These are phyloP conservation scores for Xanthia togata DNA, from an alignment of 2,888 invertebrate species.

Conservation along the genomic window DNA sequence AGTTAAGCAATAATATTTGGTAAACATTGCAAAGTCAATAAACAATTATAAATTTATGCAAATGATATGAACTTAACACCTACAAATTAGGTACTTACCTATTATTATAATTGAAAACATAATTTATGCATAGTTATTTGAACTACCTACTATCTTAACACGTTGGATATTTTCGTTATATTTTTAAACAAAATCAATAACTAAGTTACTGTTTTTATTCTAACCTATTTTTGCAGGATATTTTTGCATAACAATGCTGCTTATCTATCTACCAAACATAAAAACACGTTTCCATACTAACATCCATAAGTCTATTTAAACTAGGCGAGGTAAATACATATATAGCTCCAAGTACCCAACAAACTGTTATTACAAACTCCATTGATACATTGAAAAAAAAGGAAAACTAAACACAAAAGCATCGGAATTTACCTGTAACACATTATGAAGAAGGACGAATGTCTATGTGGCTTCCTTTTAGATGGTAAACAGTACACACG, in stretches of 20 bases:
- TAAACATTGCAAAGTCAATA: conserved; percentile 11
- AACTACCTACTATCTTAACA: not conserved
- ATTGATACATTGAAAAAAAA: conserved; percentile 13
- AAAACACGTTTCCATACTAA: not conserved
- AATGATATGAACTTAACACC: conserved; percentile 14
- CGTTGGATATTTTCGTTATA: not conserved
- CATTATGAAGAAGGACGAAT: conserved; percentile 31
- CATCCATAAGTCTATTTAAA: not conserved
- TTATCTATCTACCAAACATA: not conserved
- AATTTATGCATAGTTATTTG: conserved; percentile 33
- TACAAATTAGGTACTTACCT: not conserved
- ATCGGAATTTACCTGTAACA: conserved; percentile 36
- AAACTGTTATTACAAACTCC: conserved; percentile 1
- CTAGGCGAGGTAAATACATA: not conserved
- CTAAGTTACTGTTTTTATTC: not conserved
- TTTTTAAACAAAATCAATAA: not conserved
- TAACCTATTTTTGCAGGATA: no score
- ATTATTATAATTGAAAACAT: conserved; percentile 18
- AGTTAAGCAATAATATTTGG: not conserved
- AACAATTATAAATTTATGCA: conserved; percentile 13
- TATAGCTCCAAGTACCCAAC: not conserved
- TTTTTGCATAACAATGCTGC: not conserved
- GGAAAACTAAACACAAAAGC: conserved; percentile 48
- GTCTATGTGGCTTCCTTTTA: conserved; percentile 24
- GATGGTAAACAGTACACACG: conserved; percentile 12